A percentile compares a stretch with the other conserved stretches of the same genome.
Evolutionary conservation across 2,797 vertebrate genomes (phyloP).

Genomic region (Falco columbarius): DNA sequence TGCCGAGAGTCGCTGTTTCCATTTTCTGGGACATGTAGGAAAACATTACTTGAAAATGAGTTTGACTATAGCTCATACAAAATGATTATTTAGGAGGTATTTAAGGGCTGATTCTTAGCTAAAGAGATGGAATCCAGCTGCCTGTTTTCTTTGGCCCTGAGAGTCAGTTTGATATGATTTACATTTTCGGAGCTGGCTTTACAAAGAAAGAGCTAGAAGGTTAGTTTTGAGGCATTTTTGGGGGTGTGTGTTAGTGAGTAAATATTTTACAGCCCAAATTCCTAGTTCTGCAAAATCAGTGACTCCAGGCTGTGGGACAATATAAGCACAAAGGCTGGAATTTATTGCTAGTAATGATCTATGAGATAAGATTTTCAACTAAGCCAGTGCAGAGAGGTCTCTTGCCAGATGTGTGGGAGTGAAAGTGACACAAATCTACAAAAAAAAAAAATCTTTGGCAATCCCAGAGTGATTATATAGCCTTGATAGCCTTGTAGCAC

Average conservation of each 20-base stretch:
- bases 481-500: not conserved
- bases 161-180: constrained; percentile 28
- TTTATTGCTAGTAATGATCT: constrained; percentile 62
- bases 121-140: constrained; percentile 50
- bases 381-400: constrained; percentile 11
- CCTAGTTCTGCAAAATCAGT: constrained; percentile 9
- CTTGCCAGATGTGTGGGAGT: constrained; percentile 69
- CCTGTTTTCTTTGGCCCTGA: constrained; percentile 54
- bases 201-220: not conserved
- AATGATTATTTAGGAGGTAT: not conserved
- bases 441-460: constrained; percentile 25
- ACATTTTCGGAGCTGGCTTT: constrained; percentile 31
- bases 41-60: constrained; percentile 2
- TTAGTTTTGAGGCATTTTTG: not conserved
- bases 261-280: constrained; percentile 43
- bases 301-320: constrained; percentile 1
- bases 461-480: constrained; percentile 4
- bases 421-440: constrained; percentile 56
- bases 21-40: not conserved
- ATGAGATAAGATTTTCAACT: constrained; percentile 64
- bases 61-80: not conserved
- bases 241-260: not conserved
- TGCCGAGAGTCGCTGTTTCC: not conserved
- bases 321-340: constrained; percentile 54
- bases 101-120: constrained; percentile 36